Base-by-base conservation (phyloP, 2,113 vertebrate species). In the Pseudopodoces humilis region DNA sequence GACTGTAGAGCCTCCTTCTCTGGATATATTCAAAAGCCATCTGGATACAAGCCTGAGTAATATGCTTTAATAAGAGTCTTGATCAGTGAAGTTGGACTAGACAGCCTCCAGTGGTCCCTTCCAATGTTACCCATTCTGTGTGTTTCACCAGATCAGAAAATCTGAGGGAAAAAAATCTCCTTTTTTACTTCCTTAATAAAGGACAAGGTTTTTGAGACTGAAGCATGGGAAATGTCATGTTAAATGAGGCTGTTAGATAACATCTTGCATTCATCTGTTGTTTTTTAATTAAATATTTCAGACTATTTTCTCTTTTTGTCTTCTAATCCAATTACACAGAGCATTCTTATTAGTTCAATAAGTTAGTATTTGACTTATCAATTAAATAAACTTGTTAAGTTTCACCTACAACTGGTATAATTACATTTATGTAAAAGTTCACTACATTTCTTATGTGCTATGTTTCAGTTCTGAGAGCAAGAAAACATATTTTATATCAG, bases 141-240 rank as follows among this genome's bases (percentile, higher is more conserved):
- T 50, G 20, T 46, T 74, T 44, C 33, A 52, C 23, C 30, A 44
- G 67, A 7, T 58, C 10, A 62, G 41, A 72, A 91, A 86, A 68
- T 24, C 5, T 5, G 5, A 4, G 5, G 8, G 7, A 2, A 33
- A 39, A 43, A 35, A 53, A 21, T 33, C 1, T 47, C 6, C 2
- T 28, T 37, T 78, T 50, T 59, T 37, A 8, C 5, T 81, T 74
- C 27, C 9, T 70, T 78, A 82, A 11, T 46, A 81, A 78, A 23
- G 12, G 7, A 23, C 5, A 59, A 79, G 4, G 6, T 37, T 13
- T 52, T 89, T 88, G n/a, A 87, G n/a, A 49, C 2, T 55, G 18
- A 59, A 79, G 11, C 6, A 44, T 30, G 23, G 27, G 10, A 92
- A 75, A 8, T 22, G 6, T 7, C 16, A 5, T 53, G 27, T 31